These are phyloP conservation scores for Folsomia candida DNA, from an alignment of 2,888 invertebrate genomes.

Conservation along the genomic window DNA sequence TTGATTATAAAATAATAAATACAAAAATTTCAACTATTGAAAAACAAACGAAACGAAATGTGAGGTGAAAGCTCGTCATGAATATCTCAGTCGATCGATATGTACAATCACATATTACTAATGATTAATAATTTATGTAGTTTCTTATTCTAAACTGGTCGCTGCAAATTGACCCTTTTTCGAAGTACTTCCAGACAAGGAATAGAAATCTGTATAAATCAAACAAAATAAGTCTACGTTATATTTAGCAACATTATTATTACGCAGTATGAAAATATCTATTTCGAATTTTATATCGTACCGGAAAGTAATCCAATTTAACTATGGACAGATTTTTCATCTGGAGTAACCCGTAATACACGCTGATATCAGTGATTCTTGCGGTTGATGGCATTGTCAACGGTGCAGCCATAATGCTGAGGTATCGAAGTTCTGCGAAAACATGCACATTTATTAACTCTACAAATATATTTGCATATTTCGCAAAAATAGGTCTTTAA, in stretches of 20 bases:
- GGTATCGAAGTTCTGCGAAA: constrained; percentile 20
- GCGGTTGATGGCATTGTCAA: constrained; percentile 22
- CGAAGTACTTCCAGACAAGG: constrained; percentile 13
- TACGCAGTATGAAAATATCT: not conserved
- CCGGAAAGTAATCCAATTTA: constrained; percentile 28
- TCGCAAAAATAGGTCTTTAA: too few species aligned
- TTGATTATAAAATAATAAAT: too few species aligned
- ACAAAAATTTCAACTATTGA: too few species aligned
- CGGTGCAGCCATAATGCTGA: constrained; percentile 22
- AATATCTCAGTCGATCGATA: too few species aligned
- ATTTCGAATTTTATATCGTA: constrained; percentile 12
- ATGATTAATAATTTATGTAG: too few species aligned
- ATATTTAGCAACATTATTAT: not conserved
- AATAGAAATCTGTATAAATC: constrained; percentile 15
- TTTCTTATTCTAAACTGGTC: constrained; percentile 17
- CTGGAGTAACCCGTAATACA: constrained; percentile 20
- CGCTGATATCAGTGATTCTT: constrained; percentile 24
- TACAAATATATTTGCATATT: too few species aligned
- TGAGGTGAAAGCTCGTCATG: not conserved
- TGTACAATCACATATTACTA: too few species aligned
- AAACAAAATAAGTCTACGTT: not conserved
- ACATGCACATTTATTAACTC: too few species aligned
- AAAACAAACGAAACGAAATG: too few species aligned
- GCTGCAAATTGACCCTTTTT: constrained; percentile 8
- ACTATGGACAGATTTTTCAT: constrained; percentile 23